These are phyloP conservation scores for Drosophila sproati DNA, from an alignment of 1,140 invertebrate genomes.

Conservation along the genomic window DNA sequence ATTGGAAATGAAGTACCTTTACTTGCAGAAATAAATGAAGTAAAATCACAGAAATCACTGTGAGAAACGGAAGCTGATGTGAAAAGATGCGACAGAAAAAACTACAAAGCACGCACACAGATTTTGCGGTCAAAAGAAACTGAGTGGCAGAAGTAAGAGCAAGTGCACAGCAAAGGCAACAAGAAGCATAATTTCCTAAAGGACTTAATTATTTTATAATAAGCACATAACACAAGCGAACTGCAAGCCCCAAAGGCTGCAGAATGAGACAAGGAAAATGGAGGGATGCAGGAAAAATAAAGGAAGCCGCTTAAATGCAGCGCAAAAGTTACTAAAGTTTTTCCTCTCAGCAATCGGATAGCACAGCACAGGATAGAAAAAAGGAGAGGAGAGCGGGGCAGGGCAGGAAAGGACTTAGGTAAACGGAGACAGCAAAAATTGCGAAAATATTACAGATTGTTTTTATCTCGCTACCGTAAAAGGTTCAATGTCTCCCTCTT, in stretches of 20 bases:
- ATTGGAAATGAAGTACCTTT: neutral
- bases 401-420: conserved; percentile 13
- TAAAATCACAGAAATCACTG: conserved; percentile 54
- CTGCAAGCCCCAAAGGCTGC: conserved; percentile 36
- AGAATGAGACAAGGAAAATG: neutral
- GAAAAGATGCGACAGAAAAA: conserved; percentile 23
- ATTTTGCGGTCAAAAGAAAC: conserved; percentile 47
- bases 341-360: conserved; percentile 60
- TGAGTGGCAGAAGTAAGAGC: conserved; percentile 38
- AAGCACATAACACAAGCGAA: conserved; percentile 71
- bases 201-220: conserved; percentile 83
- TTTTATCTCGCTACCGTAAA: conserved; percentile 41
- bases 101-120: conserved; percentile 23
- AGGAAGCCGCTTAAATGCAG: conserved; percentile 69
- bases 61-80: conserved; percentile 15
- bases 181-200: conserved; percentile 80
- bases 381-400: conserved; percentile 18
- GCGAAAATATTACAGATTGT: conserved; percentile 69
- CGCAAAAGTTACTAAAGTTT: conserved; percentile 73
- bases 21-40: conserved; percentile 9
- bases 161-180: conserved; percentile 44
- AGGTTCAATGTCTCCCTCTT: neutral
- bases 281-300: conserved; percentile 22
- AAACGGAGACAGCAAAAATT: conserved; percentile 57
- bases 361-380: conserved; percentile 15